Base-by-base conservation (phyloP, 2,888 invertebrate genomes). In the Imbricaverruca yamaguchii region DNA sequence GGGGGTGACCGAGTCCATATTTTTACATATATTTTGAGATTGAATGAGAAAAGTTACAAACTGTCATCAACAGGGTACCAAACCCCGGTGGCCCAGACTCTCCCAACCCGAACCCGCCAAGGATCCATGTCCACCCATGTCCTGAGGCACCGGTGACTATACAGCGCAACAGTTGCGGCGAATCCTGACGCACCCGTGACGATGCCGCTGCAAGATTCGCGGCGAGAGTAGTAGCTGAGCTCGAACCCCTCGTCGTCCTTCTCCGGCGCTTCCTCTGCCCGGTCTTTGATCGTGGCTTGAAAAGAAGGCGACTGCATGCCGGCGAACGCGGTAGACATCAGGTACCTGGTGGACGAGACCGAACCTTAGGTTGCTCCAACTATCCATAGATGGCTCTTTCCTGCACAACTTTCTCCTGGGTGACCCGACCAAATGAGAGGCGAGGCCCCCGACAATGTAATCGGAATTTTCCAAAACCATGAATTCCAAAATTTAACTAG, bases 241-340 rank as follows among this genome's bases (percentile, higher is more conserved):
- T 6, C n/a, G n/a, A 80, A 7, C 1, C 10, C 18, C 21, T 65
- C 80, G 7, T 25, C 63, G 2, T 65, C 39, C 13, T 7, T 13
- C 39, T 53, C 53, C 53, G 12, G 13, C 55, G 67, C 21, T 18
- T 80, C 80, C 39, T 39, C 39, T n/a, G n/a, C n/a, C n/a, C n/a
- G n/a, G 39, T 39, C 39, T 39, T 39, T 39, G 39, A 39, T 39
- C 39, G 39, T 39, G 53, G 67, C 25, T 15, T 67, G 57, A 21
- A 80, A 80, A 18, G 80, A 80, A 18, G 80, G 80, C 9, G 80
- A 80, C 55, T 65, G 65, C 8, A 67, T 80, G 21, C 67, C 80
- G 9, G 80, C 18, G 23, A 67, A 80, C 21, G 80, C 80, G 56
- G 80, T 80, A 10, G 67, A 67, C 80, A 80, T 80, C 39, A 80